phyloP scores from a whole-genome alignment of 2,113 vertebrate genomes.

The Alaudala cheleensis region DNA sequence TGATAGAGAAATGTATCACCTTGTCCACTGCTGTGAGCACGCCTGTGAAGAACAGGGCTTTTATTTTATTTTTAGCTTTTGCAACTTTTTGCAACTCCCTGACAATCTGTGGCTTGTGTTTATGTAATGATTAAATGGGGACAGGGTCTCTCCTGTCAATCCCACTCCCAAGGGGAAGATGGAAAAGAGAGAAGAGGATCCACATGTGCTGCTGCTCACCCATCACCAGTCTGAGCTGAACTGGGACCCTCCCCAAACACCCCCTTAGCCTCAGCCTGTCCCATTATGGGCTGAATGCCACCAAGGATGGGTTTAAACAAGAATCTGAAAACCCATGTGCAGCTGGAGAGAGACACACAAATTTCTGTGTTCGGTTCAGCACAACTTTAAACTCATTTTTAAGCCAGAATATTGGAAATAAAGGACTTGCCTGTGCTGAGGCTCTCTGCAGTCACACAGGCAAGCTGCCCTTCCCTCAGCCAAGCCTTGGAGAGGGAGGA shows the following conservation, averaged over 20 bases:
- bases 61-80: not conserved
- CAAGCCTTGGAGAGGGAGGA: not conserved
- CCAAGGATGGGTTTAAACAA: not conserved
- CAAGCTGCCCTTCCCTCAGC: not conserved
- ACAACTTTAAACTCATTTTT: not conserved
- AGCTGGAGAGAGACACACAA: not conserved
- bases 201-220: not conserved
- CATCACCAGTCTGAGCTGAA: not conserved
- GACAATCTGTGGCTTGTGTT: not conserved
- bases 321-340: fast-evolving
- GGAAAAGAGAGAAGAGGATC: not conserved
- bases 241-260: not conserved
- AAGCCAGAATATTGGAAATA: not conserved
- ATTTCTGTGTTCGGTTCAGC: fast-evolving
- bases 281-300: not conserved
- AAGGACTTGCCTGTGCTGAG: not conserved
- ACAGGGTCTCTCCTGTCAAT: not conserved
- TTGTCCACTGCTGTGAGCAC: fast-evolving
- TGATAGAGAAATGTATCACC: not conserved
- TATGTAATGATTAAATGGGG: not conserved
- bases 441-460: not conserved
- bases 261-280: not conserved
- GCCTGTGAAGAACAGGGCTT: fast-evolving
- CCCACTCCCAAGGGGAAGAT: not conserved
- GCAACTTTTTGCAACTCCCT: not conserved